Evolutionary conservation across 2,113 vertebrate genomes (phyloP), one percentile per base, ranked within the genome.

Genomic region (Gymnorhina tibicen): DNA sequence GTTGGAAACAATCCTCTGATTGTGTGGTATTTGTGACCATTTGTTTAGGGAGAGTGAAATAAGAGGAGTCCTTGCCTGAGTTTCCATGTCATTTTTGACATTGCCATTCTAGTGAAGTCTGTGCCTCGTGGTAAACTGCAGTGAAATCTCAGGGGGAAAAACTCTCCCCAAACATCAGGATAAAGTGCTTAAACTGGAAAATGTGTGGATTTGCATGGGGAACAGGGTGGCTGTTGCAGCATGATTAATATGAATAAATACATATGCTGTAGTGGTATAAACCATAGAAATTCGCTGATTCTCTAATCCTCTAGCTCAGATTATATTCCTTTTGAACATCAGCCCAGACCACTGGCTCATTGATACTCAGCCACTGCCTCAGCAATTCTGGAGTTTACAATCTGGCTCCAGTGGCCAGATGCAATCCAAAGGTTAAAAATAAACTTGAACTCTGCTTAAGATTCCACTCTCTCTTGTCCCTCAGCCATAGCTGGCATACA

Each of bases 381-480:
- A 64, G 74, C 22, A 75, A 1, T 59, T 81, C 28, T 83, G 41
- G 41, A 82, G 75, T 72, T 79, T 72, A 52, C 46, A 76, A 0
- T 72, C 35, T 82, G 78, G 44, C 44, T 89, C 39, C 69, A 49
- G 30, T 41, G 15, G 21, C 42, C 47, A 87, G 47, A 70, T 91
- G 35, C 18, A 78, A 56, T 64, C 62, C 66, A 64, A 81, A 91
- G 78, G 60, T 87, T 75, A 91, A 85, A 91, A 85, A 50, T 72
- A 55, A 81, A 53, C 52, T 78, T 75, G 30, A 85, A 60, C 15
- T 19, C 32, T 72, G 35, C 13, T 85, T 26, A 56, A 56, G 32
- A 50, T 35, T 70, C 21, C 16, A 3, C 26, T 55, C 12, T 55
- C 11, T 76, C 23, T 56, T 73, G 70, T 79, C 17, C 16, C 4